phyloP scores from a whole-genome alignment of 2,113 vertebrate species.

The Pungitius pungitius region DNA sequence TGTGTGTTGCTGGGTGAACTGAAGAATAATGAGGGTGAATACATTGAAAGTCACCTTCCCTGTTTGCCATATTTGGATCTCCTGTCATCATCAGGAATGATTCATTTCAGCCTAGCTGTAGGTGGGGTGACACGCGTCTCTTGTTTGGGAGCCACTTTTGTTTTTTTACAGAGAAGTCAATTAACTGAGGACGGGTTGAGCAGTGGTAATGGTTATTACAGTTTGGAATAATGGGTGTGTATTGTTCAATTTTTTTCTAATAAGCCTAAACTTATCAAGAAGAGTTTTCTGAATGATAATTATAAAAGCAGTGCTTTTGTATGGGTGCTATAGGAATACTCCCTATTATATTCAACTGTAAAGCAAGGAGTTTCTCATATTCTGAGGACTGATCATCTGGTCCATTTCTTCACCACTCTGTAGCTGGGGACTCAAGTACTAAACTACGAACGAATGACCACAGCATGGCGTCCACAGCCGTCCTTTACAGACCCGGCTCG shows the following conservation, averaged over 20 bases:
- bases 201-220: not conserved
- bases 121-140: not conserved
- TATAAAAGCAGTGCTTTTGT: not conserved
- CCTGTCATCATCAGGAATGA: too few relatives aligned
- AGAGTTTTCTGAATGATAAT: not conserved
- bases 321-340: not conserved
- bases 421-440: too few relatives aligned
- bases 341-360: not conserved
- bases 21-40: too few relatives aligned
- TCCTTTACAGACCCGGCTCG: too few relatives aligned
- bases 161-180: not conserved
- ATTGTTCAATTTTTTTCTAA: not conserved
- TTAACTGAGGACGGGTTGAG: not conserved
- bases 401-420: too few relatives aligned
- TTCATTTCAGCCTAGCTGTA: not conserved
- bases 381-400: too few relatives aligned
- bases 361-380: too few relatives aligned
- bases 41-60: too few relatives aligned
- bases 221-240: not conserved
- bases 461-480: too few relatives aligned
- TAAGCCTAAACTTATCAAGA: not conserved
- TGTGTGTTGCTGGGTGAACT: not conserved
- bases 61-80: too few relatives aligned
- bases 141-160: not conserved
- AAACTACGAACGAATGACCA: too few relatives aligned